phyloP scores from a whole-genome alignment of 2,797 vertebrate genomes.

The Malurus splendens region DNA sequence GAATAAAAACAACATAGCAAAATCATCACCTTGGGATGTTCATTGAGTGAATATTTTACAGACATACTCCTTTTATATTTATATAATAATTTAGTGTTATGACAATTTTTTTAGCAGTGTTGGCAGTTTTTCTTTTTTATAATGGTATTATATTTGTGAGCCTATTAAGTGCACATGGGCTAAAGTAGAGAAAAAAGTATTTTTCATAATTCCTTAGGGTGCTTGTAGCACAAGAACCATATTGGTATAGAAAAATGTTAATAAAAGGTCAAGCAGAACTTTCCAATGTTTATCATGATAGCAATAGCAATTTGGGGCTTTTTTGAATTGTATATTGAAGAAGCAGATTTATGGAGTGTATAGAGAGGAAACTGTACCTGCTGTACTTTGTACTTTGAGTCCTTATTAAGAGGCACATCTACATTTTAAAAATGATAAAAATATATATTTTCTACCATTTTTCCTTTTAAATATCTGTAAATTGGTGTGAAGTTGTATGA shows the following conservation, averaged over 20 bases:
- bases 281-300: conserved; percentile 66
- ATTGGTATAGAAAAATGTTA: conserved; percentile 78
- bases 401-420: background rate
- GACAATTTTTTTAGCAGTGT: conserved; percentile 82
- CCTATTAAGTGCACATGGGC: conserved; percentile 82
- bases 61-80: conserved; percentile 85
- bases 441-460: background rate
- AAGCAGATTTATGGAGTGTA: conserved; percentile 43
- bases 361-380: background rate
- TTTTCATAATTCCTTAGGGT: conserved; percentile 84
- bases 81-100: conserved; percentile 86
- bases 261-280: conserved; percentile 80
- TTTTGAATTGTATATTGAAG: conserved; percentile 58
- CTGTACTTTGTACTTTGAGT: background rate
- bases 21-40: conserved; percentile 84
- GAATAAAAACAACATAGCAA: conserved; percentile 79
- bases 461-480: background rate
- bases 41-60: conserved; percentile 86
- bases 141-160: conserved; percentile 83
- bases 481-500: background rate
- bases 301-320: conserved; percentile 54
- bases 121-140: conserved; percentile 85
- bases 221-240: conserved; percentile 71
- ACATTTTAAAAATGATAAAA: background rate
- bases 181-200: conserved; percentile 81